Conservation (phyloP, 1,140 invertebrate species). For the Lepidurus apus region DNA sequence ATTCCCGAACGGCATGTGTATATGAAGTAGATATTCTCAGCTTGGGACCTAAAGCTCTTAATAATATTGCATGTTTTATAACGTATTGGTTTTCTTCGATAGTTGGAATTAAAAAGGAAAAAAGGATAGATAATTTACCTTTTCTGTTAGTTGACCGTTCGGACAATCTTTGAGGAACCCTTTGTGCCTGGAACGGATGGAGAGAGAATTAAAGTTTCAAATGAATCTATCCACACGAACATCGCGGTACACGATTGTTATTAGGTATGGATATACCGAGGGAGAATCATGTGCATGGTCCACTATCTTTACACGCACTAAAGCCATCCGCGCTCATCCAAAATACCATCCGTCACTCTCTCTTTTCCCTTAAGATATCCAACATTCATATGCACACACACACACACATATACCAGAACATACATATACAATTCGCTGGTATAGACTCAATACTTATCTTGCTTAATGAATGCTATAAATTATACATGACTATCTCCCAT, state of each 20-base stretch:
- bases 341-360: neutral
- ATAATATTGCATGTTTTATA: neutral
- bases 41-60: no score
- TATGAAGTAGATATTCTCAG: no score
- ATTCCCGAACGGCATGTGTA: no score
- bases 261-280: no score
- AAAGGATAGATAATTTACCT: conserved; percentile 55
- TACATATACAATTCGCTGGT: neutral
- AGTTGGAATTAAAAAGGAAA: neutral
- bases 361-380: neutral
- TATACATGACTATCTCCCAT: neutral
- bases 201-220: conserved; percentile 24
- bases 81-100: neutral
- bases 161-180: conserved; percentile 90
- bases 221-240: conserved; percentile 5
- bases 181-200: conserved; percentile 68
- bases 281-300: neutral
- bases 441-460: neutral
- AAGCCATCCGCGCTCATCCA: neutral
- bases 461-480: neutral
- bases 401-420: neutral
- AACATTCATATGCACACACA: neutral
- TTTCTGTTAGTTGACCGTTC: conserved; percentile 82
- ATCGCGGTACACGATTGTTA: neutral
- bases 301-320: neutral